Base-by-base conservation (phyloP, 2,113 vertebrate genomes). In the Nothobranchius furzeri region DNA sequence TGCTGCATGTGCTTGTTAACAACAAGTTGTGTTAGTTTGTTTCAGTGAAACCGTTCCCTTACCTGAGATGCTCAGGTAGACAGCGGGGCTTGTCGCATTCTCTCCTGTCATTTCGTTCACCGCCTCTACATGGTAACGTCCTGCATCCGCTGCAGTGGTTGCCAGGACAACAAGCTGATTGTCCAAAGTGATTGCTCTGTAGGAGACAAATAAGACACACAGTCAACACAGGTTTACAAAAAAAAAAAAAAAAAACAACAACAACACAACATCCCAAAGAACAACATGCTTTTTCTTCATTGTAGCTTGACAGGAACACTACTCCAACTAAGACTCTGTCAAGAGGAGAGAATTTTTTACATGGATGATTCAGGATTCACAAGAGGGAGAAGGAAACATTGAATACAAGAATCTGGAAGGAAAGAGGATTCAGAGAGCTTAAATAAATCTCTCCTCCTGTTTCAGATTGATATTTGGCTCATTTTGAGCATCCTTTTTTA, bases 41-140 rank as follows among this genome's bases (percentile, higher is more conserved):
- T 45, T 37, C 7, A 12, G 24, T 10, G 1, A 7, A n/a, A 24
- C 25, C 8, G 15, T 8, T 49, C 11, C 2, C 13, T 48, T 91
- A 96, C 96, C 75, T 61, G 93, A 78, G 42, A 97, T 3, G 9
- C 85, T 93, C 86, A 98, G 88, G 61, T 92, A 92, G 60, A 95
- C 65, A 13, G 91, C 88, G 0, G 94, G 92, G 58, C 96, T 95
- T 0, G 94, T 96, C 89, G 90, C 95, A 75, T 94, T 96, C 87
- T 98, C 95, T 0, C 96, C 96, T 0, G 94, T 96, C 82, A 90
- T 90, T 75, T 96, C 96, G 0, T 98, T 98, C 63, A 97, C 94
- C 0, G 94, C 96, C 79, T 97, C 95, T 3, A 85, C 94, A 0
- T 96, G 93, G 88, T 98, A 98, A 6, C 91, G 82, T 30, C 96